A percentile compares a stretch with the other conserved stretches of the same genome.
These are phyloP conservation scores for Phocoena sinus DNA, from an alignment of 2,113 vertebrate genomes.

Conservation along the genomic window DNA sequence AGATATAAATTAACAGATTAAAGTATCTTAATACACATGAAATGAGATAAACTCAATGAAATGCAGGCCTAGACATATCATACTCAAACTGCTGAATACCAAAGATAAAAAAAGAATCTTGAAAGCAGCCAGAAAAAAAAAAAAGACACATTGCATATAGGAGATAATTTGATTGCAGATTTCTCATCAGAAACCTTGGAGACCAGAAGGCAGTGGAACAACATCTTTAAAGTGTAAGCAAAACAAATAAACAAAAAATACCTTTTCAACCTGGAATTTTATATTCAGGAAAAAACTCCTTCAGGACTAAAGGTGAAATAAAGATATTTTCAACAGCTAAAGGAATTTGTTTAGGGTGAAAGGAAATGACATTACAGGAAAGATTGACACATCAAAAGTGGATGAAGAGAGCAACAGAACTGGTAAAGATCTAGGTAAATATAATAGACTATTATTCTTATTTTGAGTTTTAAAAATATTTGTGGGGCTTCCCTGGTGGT, in stretches of 20 bases:
- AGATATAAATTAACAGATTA: neutral
- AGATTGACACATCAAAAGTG: neutral
- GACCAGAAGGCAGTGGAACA: neutral
- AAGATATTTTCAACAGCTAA: neutral
- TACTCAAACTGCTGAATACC: neutral
- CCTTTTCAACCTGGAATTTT: neutral
- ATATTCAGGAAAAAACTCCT: neutral
- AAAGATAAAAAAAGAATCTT: neutral
- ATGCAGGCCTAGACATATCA: neutral
- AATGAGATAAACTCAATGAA: neutral
- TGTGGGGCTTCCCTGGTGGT: too few species aligned
- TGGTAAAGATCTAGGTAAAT: neutral
- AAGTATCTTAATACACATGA: neutral
- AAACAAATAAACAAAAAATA: neutral
- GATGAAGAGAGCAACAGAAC: neutral
- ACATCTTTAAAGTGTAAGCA: neutral
- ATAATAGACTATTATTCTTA: neutral
- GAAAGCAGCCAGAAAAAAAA: neutral
- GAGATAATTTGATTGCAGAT: neutral
- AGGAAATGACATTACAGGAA: neutral
- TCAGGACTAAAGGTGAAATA: neutral
- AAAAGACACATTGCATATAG: neutral
- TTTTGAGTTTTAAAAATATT: neutral
- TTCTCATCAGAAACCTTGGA: neutral
- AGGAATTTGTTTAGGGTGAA: neutral